These are phyloP conservation scores for Drosophila multiciliata DNA, from an alignment of 2,888 invertebrate genomes.

Conservation along the genomic window DNA sequence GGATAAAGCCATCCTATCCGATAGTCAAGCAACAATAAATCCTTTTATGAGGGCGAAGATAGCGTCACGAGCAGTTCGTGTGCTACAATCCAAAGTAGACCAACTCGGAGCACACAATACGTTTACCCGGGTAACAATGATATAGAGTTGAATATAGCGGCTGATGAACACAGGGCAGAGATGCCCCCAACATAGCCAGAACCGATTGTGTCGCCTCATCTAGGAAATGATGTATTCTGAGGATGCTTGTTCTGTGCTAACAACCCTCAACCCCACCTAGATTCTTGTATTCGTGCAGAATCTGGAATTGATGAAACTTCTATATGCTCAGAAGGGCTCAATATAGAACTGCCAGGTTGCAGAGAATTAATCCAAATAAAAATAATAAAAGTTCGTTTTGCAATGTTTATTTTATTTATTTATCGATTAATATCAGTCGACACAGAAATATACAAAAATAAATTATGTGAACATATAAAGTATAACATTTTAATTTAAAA, in stretches of 20 bases:
- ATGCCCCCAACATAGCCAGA: neutral
- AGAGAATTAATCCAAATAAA: too few relatives aligned
- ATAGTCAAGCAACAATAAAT: neutral
- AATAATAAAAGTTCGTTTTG: too few relatives aligned
- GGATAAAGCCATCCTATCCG: neutral
- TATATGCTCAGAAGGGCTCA: too few relatives aligned
- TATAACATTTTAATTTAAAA: too few relatives aligned
- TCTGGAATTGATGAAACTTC: too few relatives aligned
- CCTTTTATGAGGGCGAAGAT: neutral
- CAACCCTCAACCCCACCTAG: too few relatives aligned
- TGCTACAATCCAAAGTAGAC: neutral
- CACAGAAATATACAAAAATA: too few relatives aligned
- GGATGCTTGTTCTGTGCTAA: neutral
- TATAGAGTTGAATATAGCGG: neutral
- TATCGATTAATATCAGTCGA: too few relatives aligned
- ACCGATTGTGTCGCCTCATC: neutral
- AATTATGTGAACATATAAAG: too few relatives aligned
- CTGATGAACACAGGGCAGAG: neutral
- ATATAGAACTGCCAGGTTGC: too few relatives aligned
- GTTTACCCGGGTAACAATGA: neutral
- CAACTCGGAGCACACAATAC: neutral
- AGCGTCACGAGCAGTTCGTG: neutral
- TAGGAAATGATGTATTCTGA: neutral
- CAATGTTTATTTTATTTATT: too few relatives aligned
- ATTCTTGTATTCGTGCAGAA: too few relatives aligned